Base-by-base conservation (phyloP, 2,888 invertebrate genomes). In the Caradrina kadenii region DNA sequence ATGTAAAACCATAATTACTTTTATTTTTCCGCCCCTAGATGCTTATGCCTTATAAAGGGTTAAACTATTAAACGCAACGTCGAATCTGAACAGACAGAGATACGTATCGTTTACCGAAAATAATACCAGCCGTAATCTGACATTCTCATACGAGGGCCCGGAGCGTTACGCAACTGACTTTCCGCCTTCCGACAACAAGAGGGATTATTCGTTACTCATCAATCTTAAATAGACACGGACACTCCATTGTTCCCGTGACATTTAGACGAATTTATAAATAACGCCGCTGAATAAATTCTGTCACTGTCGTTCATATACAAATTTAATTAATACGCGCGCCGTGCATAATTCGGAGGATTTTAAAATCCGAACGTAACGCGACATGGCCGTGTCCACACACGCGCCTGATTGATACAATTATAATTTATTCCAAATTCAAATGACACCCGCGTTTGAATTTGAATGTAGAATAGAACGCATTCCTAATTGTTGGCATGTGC, bases 201-300 rank as follows among this genome's bases (percentile, higher is more conserved):
- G 84, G 89, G 93, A 93, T 93, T 93, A 94, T 90, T 92, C 87
- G 92, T 93, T 93, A 91, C 93, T 93, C 94, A 94, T 94, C 94
- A 93, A 95, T 95, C 94, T 94, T 88, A 89, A 93, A 94, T 93
- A 93, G 94, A 94, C 92, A 90, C 90, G 87, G 89, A 87, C 89
- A 90, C 91, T 91, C 91, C 90, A 94, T 95, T 95, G 95, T 95
- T 94, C 93, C 90, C 93, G 92, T 94, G 95, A 94, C 95, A 95
- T 95, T 95, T 95, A 92, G 85, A 93, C 88, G 89, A 92, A 92
- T 90, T 91, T 94, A 95, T 93, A 94, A 93, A 95, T 94, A 93
- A 74, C 92, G 87, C 86, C 88, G 88, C 88, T 86, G 89, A 90
- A 92, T 90, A 89, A 91, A 92, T 92, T 90, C 88, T 88, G 86